Evolutionary conservation across 2,888 invertebrate genomes (phyloP), one percentile per base, ranked within the genome.

Genomic region (Heliconius erato): DNA sequence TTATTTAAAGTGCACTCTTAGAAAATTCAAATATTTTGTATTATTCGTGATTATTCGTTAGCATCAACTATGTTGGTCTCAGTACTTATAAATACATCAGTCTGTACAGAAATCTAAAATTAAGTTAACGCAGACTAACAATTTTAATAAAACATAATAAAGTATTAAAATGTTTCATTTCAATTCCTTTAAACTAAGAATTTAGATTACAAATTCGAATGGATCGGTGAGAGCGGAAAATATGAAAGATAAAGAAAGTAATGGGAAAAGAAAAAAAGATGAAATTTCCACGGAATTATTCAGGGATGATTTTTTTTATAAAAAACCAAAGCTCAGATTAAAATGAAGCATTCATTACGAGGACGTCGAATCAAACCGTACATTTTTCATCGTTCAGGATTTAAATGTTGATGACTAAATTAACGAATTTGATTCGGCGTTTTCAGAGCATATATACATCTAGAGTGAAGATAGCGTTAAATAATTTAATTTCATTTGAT

Each of bases 121-220:
- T 92, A 93, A 91, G 89, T 89, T 90, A 91, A 91, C 89, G 91
- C 92, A 91, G 91, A 94, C 90, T 92, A 91, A 92, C 91, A 84
- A 88, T 89, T 92, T 94, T 92, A 94, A 94, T 94, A 93, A 94
- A 94, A 93, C 89, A 91, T 91, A 89, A 88, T 89, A 87, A 84
- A 91, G 88, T 86, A 83, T 83, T 68, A 44, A 72, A 59, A 83
- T 6, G 72, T 84, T 86, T 81, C 79, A 81, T 86, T 79, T 63
- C 59, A 71, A 23, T 40, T n/a, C 65, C 49, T 79, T 54, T 63
- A 69, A 40, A 76, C 63, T 63, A 54, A 40, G 26, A 78, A 78
- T 78, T 44, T 63, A 5, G 77, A 78, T 76, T 59, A 35, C n/a
- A 76, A 63, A 63, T 35, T n/a, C 59, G 74, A 76, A 76, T 35